Conservation (phyloP, 2,797 vertebrate species). For the Mormyrus proboscirostris region DNA sequence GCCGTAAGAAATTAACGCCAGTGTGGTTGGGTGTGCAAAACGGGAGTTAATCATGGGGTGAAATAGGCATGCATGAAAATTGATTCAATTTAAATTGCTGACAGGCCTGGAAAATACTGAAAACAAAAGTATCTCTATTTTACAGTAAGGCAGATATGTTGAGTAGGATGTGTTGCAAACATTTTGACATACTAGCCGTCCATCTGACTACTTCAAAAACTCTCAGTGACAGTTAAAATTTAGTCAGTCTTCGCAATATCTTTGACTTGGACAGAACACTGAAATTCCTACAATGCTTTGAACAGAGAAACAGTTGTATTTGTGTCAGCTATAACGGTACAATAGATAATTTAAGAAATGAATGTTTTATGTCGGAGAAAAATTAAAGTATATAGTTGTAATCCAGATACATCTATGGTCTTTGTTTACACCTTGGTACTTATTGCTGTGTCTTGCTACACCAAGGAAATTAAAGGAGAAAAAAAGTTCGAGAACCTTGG, state of each 20-base stretch:
- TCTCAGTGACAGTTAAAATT: background rate
- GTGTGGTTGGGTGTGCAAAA: background rate
- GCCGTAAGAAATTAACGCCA: background rate
- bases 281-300: background rate
- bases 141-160: background rate
- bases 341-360: background rate
- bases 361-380: background rate
- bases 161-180: background rate
- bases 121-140: background rate
- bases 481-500: background rate
- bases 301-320: background rate
- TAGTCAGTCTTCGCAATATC: background rate
- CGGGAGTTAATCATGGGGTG: background rate
- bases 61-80: background rate
- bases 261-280: background rate
- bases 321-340: background rate
- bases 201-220: too few relatives aligned
- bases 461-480: constrained; percentile 3
- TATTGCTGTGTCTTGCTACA: background rate
- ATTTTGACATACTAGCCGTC: background rate
- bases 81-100: background rate
- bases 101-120: background rate
- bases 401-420: background rate
- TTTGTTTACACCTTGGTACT: background rate
- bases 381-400: background rate